These are phyloP conservation scores for Silurus meridionalis DNA, from an alignment of 2,113 vertebrate genomes.

Conservation along the genomic window DNA sequence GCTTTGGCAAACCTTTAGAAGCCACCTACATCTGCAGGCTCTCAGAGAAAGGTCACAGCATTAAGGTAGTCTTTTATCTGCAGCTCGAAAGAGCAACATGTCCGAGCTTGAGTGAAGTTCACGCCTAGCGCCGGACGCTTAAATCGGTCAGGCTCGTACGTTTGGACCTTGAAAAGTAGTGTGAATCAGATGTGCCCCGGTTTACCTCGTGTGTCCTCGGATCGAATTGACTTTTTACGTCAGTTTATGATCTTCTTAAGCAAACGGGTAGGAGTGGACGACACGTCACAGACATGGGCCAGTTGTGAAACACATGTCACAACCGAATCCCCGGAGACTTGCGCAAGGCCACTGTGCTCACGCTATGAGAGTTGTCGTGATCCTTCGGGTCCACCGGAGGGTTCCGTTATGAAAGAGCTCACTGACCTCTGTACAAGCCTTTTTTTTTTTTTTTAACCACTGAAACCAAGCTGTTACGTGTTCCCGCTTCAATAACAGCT, in stretches of 20 bases:
- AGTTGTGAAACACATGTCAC: constrained; percentile 40
- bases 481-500: constrained; percentile 10
- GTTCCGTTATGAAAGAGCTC: constrained; percentile 23
- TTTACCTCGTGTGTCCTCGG: constrained; percentile 1
- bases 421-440: constrained; percentile 42
- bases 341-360: constrained; percentile 18
- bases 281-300: neutral
- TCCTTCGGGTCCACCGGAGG: constrained; percentile 2
- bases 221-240: neutral
- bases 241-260: constrained; percentile 18
- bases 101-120: constrained; percentile 50
- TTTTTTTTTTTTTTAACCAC: constrained; percentile 37
- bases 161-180: neutral
- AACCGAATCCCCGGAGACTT: constrained; percentile 31
- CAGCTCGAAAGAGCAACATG: constrained; percentile 61
- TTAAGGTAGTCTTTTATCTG: constrained; percentile 64
- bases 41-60: constrained; percentile 72
- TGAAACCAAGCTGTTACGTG: constrained; percentile 13
- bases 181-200: neutral
- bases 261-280: constrained; percentile 39
- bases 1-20: constrained; percentile 52
- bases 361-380: neutral
- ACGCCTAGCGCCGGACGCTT: constrained; percentile 12
- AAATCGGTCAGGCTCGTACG: neutral
- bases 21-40: constrained; percentile 56